These are phyloP conservation scores for Boulengerochromis microlepis DNA, from an alignment of 2,113 vertebrate genomes.

Conservation along the genomic window DNA sequence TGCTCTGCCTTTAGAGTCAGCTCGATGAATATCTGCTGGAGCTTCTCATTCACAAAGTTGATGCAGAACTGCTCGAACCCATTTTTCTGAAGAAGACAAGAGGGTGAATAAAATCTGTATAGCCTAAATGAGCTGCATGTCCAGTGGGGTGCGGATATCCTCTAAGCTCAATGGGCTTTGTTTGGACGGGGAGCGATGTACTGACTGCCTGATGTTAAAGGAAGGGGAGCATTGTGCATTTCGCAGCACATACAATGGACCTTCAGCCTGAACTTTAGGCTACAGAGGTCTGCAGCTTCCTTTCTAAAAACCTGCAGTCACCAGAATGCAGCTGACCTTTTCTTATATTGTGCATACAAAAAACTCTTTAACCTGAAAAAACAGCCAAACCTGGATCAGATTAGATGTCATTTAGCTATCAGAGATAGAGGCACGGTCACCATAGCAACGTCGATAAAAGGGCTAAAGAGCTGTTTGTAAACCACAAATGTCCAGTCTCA, in stretches of 20 bases:
- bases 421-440: not conserved
- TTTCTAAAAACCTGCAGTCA: not conserved
- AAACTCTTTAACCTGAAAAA: not conserved
- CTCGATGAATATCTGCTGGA: conserved; percentile 98
- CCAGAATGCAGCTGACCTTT: not conserved
- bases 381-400: not conserved
- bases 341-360: not conserved
- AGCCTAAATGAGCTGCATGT: not conserved
- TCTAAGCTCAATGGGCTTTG: conserved; percentile 21
- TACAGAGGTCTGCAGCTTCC: conserved; percentile 5
- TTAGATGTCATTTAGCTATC: not conserved
- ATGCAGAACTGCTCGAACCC: conserved; percentile 99
- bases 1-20: conserved; percentile 96
- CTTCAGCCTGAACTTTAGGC: not conserved
- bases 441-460: not conserved
- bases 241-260: not conserved
- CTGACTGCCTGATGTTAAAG: not conserved
- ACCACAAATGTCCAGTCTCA: not conserved
- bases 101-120: not conserved
- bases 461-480: not conserved
- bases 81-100: conserved; percentile 82
- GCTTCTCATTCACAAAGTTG: conserved; percentile 98
- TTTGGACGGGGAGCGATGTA: not conserved
- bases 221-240: not conserved
- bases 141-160: not conserved